Evolutionary conservation across 2,113 vertebrate genomes (phyloP).

Genomic region (Phrynosoma platyrhinos): DNA sequence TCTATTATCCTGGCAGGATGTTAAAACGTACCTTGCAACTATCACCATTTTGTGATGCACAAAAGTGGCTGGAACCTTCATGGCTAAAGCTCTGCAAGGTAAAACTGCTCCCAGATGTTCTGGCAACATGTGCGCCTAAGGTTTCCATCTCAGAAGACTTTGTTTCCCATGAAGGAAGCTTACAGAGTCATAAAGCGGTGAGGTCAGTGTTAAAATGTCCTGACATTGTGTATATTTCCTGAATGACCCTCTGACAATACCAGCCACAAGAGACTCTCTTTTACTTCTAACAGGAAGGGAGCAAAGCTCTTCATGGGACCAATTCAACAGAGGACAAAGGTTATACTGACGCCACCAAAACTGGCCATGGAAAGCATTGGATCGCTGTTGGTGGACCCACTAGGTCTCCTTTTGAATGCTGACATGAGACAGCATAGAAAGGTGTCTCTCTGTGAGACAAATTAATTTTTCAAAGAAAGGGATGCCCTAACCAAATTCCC

Average conservation of each 20-base stretch:
- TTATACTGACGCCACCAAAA: not conserved
- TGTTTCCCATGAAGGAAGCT: conserved; percentile 16
- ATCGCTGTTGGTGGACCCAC: not conserved
- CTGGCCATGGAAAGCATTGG: not conserved
- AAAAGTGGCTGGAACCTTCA: not conserved
- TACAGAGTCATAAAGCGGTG: conserved; percentile 2
- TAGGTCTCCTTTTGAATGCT: not conserved
- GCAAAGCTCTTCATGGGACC: not conserved
- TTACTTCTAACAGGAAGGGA: conserved; percentile 18
- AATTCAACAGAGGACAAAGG: not conserved
- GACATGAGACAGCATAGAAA: no score
- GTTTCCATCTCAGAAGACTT: not conserved
- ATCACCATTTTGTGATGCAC: not conserved
- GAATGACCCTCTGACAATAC: conserved; percentile 28
- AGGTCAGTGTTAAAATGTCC: conserved; percentile 28
- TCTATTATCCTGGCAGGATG: not conserved
- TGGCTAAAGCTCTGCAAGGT: not conserved
- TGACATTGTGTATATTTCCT: conserved; percentile 27
- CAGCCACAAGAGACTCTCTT: not conserved
- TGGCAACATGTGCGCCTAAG: not conserved
- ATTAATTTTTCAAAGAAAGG: not conserved
- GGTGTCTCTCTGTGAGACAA: not conserved
- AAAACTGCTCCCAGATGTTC: not conserved
- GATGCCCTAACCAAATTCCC: not conserved
- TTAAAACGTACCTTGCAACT: not conserved